Conservation (phyloP, 2,797 vertebrate species). For the Simalia tracyae region DNA sequence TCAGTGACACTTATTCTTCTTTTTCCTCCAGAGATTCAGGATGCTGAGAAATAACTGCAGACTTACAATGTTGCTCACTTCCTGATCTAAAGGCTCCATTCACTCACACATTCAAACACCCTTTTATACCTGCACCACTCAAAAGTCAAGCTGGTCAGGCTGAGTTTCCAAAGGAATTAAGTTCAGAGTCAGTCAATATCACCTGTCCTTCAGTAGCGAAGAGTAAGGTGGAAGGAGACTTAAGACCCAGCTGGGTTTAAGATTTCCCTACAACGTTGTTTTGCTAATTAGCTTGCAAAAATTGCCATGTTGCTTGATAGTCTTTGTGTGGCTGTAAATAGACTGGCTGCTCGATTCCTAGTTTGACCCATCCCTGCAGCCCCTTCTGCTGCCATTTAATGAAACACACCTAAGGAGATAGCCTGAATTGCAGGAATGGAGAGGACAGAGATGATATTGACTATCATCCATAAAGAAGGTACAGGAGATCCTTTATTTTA, state of each 20-base stretch:
- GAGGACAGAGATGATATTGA: conserved; percentile 41
- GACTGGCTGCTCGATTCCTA: conserved; percentile 67
- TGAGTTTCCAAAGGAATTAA: background rate
- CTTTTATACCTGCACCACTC: background rate
- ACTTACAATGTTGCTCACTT: background rate
- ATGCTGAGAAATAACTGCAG: background rate
- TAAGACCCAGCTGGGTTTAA: conserved; percentile 42
- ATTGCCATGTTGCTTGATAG: conserved; percentile 62
- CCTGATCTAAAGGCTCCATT: background rate
- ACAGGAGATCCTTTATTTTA: background rate
- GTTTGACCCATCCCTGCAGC: conserved; percentile 63
- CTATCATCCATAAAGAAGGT: conserved; percentile 6
- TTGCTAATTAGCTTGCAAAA: conserved; percentile 69
- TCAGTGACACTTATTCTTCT: background rate
- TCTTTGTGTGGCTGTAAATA: conserved; percentile 61
- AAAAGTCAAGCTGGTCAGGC: background rate
- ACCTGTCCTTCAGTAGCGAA: background rate
- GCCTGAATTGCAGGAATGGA: conserved; percentile 49
- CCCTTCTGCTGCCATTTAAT: conserved; percentile 61
- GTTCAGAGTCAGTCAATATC: background rate
- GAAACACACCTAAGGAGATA: conserved; percentile 63
- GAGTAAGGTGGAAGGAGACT: background rate
- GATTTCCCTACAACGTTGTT: conserved; percentile 55
- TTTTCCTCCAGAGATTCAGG: background rate
- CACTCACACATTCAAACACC: too few relatives aligned